Evolutionary conservation across 1,140 invertebrate species (phyloP).

Genomic region (Brachionus rubens): DNA sequence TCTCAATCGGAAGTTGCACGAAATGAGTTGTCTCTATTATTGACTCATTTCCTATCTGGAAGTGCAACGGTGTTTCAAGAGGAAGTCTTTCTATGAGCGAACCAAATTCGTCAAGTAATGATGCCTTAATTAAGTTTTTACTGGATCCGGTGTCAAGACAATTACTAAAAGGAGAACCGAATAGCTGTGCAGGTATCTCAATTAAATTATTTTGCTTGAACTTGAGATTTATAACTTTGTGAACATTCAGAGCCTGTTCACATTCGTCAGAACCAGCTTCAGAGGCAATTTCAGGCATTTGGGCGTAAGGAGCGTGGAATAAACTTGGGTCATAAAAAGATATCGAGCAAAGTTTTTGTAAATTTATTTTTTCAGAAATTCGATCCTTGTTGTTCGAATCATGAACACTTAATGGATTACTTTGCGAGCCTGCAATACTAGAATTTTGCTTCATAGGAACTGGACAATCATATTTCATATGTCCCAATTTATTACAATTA

Average conservation of each 20-base stretch:
- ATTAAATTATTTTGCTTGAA: background rate
- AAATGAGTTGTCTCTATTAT: background rate
- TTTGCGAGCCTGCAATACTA: too few species aligned
- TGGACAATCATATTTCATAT: background rate
- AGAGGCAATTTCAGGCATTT: background rate
- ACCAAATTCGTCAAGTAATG: background rate
- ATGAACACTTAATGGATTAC: background rate
- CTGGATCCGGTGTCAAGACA: background rate
- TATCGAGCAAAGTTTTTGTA: background rate
- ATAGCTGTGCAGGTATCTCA: background rate
- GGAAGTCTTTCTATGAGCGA: background rate
- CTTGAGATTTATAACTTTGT: background rate
- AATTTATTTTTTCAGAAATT: background rate
- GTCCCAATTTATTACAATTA: background rate
- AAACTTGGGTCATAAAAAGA: constrained; percentile 29
- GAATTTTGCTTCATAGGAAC: too few species aligned
- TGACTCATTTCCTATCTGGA: background rate
- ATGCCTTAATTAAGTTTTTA: background rate
- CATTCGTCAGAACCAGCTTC: background rate
- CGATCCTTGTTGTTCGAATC: background rate
- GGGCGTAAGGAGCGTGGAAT: background rate
- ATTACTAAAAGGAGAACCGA: background rate
- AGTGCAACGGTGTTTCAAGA: background rate
- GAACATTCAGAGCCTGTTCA: background rate
- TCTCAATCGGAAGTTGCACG: background rate